phyloP scores from a whole-genome alignment of 2,113 vertebrate genomes.

The Eulacestoma nigropectus region DNA sequence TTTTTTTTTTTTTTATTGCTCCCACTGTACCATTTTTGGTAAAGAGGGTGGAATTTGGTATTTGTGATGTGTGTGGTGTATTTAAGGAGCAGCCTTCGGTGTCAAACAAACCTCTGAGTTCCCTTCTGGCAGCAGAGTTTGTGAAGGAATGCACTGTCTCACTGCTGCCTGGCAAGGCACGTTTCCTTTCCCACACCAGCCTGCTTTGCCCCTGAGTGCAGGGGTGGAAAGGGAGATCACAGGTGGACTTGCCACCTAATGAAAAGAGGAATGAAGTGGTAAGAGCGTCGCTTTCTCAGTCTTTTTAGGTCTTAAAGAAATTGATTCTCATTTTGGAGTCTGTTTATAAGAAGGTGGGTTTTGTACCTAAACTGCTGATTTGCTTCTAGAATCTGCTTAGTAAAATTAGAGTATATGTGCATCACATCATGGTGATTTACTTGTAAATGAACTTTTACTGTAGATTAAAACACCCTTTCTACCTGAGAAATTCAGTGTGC shows the following conservation, averaged over 20 bases:
- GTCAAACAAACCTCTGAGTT: neutral
- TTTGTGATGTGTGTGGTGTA: neutral
- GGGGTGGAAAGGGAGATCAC: neutral
- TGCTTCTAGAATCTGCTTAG: neutral
- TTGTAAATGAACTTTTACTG: neutral
- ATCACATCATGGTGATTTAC: neutral
- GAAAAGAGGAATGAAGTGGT: neutral
- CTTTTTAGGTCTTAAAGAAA: neutral
- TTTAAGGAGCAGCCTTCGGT: neutral
- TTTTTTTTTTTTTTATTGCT: neutral
- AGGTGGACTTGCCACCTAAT: neutral
- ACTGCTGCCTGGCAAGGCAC: accelerated
- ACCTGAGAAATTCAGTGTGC: neutral
- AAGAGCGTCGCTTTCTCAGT: neutral
- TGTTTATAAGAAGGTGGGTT: neutral
- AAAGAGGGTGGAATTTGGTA: neutral
- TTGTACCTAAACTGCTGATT: neutral
- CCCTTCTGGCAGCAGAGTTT: neutral
- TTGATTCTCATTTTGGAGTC: neutral
- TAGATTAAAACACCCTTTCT: neutral
- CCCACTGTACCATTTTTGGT: neutral
- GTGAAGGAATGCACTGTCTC: neutral
- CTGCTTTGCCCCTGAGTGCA: neutral
- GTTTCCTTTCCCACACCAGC: neutral
- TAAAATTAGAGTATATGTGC: neutral